Percentiles rank a stretch among this genome's conserved stretches.
Evolutionary conservation across 2,888 invertebrate species (phyloP).

Genomic region (Therioaphis trifolii): DNA sequence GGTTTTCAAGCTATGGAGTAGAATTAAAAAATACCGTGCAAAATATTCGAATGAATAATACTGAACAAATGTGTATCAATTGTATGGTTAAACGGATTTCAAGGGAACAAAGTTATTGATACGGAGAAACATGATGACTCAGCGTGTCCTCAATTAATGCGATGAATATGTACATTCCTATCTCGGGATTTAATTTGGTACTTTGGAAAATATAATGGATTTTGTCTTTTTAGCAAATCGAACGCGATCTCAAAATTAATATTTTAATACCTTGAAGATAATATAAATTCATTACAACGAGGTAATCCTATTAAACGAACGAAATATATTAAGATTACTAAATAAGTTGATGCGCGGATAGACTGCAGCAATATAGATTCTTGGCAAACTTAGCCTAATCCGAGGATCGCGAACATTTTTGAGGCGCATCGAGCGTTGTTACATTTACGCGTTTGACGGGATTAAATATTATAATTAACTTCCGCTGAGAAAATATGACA

Average conservation of each 20-base stretch:
- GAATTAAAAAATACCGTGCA: too few relatives aligned
- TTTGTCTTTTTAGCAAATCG: not conserved
- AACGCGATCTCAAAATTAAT: not conserved
- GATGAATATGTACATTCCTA: too few relatives aligned
- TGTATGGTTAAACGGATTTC: too few relatives aligned
- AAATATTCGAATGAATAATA: too few relatives aligned
- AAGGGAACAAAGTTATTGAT: too few relatives aligned
- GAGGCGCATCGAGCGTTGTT: not conserved
- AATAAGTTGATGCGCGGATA: not conserved
- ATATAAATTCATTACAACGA: too few relatives aligned
- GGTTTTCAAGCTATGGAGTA: too few relatives aligned
- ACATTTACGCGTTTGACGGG: slow-evolving; percentile 30
- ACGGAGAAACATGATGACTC: too few relatives aligned
- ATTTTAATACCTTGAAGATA: not conserved
- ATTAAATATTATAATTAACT: slow-evolving; percentile 44
- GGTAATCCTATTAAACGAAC: not conserved
- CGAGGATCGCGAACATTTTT: slow-evolving; percentile 38
- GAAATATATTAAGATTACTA: not conserved
- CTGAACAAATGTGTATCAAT: too few relatives aligned
- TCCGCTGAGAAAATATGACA: slow-evolving; percentile 50
- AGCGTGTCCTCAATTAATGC: too few relatives aligned
- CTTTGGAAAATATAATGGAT: too few relatives aligned
- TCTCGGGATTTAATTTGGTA: too few relatives aligned
- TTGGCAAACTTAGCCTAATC: slow-evolving; percentile 40
- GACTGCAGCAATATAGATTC: not conserved